Base-by-base conservation (phyloP, 2,113 vertebrate genomes). In the Trematocara variabile region DNA sequence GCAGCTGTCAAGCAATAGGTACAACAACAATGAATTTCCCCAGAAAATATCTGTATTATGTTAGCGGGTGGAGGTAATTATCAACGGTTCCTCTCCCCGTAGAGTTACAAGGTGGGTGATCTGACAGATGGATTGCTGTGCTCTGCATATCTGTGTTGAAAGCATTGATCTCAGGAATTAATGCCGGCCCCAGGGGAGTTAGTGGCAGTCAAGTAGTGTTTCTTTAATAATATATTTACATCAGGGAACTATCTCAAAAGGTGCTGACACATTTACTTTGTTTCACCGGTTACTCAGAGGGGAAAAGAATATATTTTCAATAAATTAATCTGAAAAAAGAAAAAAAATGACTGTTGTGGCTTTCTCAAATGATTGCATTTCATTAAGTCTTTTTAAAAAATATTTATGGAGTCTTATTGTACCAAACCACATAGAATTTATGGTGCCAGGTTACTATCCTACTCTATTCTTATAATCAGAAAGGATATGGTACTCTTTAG, bases 181-280 rank as follows among this genome's bases (percentile, higher is more conserved):
- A 96, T 94, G 81, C 85, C 39, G 33, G 85, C 82, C 94, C 90
- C 88, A 81, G 55, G 79, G 93, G 94, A 90, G 55, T 80, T 77
- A 83, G 89, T 89, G 87, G 90, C 91, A 94, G 93, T 96, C 94
- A 95, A 95, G 94, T 84, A 91, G 82, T 92, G 89, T 95, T 95
- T 96, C 94, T 94, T 93, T 96, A 96, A 96, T 96, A 96, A 96
- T 94, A 96, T 90, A 91, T 95, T 95, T 96, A 93, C 87, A 94
- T 89, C 78, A 75, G 68, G 65, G 89, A 60, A 89, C 91, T 82
- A 90, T 92, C 55, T 91, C 46, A 83, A 79, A 92, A 95, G 89
- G 14, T 93, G 93, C 93, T 94, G 92, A 96, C 86, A 84, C 48
- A 18, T 28, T 83, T 68, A 86, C 16, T 92, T 93, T 89, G 80